These are phyloP conservation scores for Ips nitidus DNA, from an alignment of 1,140 invertebrate genomes.

Conservation along the genomic window DNA sequence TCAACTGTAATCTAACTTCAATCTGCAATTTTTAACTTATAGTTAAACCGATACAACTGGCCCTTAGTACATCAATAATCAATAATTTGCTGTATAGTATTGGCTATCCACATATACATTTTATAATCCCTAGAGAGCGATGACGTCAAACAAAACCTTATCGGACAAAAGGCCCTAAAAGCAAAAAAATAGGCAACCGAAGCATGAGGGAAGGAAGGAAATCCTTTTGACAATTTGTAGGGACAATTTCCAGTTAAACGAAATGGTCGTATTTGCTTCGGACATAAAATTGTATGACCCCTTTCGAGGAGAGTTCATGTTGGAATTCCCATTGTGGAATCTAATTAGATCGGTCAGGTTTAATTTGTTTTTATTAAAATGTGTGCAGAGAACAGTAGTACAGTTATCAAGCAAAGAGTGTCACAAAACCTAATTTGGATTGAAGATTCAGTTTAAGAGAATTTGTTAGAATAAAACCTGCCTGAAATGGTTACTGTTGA, in stretches of 20 bases:
- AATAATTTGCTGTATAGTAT: too few relatives aligned
- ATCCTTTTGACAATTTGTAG: constrained; percentile 31
- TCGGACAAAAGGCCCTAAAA: constrained; percentile 21
- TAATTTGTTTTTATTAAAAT: constrained; percentile 34
- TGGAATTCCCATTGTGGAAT: constrained; percentile 31
- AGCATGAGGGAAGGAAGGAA: constrained; percentile 3
- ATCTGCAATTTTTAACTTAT: too few relatives aligned
- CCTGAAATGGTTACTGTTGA: too few relatives aligned
- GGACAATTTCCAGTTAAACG: constrained; percentile 24
- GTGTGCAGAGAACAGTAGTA: constrained; percentile 15
- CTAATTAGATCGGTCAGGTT: constrained; percentile 30
- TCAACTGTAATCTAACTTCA: too few relatives aligned
- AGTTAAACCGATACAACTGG: too few relatives aligned
- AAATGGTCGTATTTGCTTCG: constrained; percentile 32
- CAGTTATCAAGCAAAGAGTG: too few relatives aligned
- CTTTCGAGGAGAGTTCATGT: constrained; percentile 30
- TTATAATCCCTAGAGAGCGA: too few relatives aligned
- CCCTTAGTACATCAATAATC: too few relatives aligned
- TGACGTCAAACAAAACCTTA: constrained; percentile 20
- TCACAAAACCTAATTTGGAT: too few relatives aligned
- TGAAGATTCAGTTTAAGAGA: too few relatives aligned
- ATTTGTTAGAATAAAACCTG: too few relatives aligned
- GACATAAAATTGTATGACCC: constrained; percentile 33
- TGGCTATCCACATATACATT: too few relatives aligned
- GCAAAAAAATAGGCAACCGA: constrained; percentile 18